A percentile compares a stretch with the other conserved stretches of the same genome.
phyloP scores from a whole-genome alignment of 2,888 invertebrate species.

The Amiota communis region DNA sequence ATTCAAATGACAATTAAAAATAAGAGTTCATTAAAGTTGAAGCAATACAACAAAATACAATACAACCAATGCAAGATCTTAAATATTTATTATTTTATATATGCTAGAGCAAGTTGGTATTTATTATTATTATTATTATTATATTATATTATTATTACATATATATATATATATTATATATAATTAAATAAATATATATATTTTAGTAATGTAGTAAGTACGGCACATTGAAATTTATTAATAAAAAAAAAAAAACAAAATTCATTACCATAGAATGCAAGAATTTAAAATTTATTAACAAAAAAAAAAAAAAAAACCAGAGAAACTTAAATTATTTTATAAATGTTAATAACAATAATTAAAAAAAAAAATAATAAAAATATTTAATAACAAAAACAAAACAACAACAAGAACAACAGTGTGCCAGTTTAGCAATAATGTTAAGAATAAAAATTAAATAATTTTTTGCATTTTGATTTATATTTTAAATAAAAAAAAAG shows the following conservation, averaged over 20 bases:
- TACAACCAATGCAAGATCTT: too few species aligned
- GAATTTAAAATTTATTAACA: constrained; percentile 9
- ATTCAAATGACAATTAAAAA: too few species aligned
- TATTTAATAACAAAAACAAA: constrained; percentile 29
- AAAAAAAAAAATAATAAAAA: constrained; percentile 53
- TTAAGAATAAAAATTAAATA: constrained; percentile 14
- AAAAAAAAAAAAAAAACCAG: constrained; percentile 16
- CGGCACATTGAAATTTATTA: constrained; percentile 34
- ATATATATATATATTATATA: constrained; percentile 47
- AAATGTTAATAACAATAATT: constrained; percentile 38
- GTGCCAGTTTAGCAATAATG: constrained; percentile 22
- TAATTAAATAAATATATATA: constrained; percentile 38
- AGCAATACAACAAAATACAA: too few species aligned
- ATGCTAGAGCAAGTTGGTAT: constrained; percentile 64
- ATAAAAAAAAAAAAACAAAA: constrained; percentile 22
- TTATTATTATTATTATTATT: constrained; percentile 65
- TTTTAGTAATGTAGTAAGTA: constrained; percentile 30
- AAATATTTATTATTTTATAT: constrained; percentile 49
- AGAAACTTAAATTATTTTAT: constrained; percentile 12
- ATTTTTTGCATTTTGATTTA: constrained; percentile 10
- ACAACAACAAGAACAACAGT: constrained; percentile 13
- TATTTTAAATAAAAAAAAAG: constrained; percentile 16
- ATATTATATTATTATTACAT: constrained; percentile 45
- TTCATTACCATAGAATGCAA: constrained; percentile 18
- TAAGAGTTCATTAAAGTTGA: too few species aligned